A percentile compares a stretch with the other conserved stretches of the same genome.
These are phyloP conservation scores for Ahaetulla prasina DNA, from an alignment of 2,113 vertebrate species.

Conservation along the genomic window DNA sequence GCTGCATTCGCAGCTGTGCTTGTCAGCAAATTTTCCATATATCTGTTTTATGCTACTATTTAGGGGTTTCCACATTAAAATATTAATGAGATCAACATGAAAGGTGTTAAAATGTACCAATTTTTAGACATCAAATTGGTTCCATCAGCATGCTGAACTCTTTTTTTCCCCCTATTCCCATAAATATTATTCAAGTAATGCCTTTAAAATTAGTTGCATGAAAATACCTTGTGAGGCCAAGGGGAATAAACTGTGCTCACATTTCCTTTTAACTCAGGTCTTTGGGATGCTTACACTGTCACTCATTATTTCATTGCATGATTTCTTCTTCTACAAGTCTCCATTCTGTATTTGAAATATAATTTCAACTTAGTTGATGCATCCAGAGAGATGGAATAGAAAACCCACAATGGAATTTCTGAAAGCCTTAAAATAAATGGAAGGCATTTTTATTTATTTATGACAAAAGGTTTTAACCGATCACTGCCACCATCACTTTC, in stretches of 20 bases:
- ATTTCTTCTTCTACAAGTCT: background rate
- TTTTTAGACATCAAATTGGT: background rate
- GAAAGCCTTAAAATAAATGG: background rate
- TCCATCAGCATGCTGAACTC: background rate
- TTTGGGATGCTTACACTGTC: background rate
- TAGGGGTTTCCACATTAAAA: background rate
- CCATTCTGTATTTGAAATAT: constrained; percentile 1
- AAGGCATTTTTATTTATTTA: background rate
- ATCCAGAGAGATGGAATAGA: background rate
- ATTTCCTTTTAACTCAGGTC: constrained; percentile 5
- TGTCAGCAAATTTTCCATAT: background rate
- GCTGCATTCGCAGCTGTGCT: background rate
- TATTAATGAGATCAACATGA: background rate
- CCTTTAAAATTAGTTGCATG: constrained; percentile 3
- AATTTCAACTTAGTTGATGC: background rate
- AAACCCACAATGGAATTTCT: background rate
- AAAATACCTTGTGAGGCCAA: background rate
- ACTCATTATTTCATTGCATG: constrained; percentile 5
- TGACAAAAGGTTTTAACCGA: background rate
- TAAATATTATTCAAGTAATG: background rate
- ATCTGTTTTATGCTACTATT: background rate
- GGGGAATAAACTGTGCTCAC: constrained; percentile 6
- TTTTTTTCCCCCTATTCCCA: background rate
- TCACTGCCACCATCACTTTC: background rate
- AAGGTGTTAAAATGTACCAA: background rate